phyloP scores from a whole-genome alignment of 2,797 vertebrate species.

The Chiroxiphia lanceolata region DNA sequence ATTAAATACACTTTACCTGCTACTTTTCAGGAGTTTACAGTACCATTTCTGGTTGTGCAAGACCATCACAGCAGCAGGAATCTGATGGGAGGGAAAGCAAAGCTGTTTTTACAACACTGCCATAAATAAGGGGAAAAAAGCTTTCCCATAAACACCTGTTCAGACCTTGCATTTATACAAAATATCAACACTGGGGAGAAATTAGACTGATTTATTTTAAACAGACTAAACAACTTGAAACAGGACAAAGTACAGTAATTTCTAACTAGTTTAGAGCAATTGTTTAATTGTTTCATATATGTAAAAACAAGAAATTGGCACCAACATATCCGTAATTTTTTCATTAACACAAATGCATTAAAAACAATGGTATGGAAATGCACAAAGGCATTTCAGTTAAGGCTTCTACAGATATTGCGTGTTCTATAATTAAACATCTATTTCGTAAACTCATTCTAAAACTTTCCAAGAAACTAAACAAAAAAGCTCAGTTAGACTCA shows the following conservation, averaged over 20 bases:
- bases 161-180: background rate
- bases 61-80: background rate
- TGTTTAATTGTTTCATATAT: constrained; percentile 7
- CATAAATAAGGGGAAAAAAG: background rate
- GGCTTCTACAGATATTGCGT: constrained; percentile 26
- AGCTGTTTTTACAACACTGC: background rate
- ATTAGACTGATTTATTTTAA: background rate
- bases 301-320: constrained; percentile 39
- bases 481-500: background rate
- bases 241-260: background rate
- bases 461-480: background rate
- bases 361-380: background rate
- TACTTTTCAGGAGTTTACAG: background rate
- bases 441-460: background rate
- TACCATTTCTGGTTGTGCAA: background rate
- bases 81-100: background rate
- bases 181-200: background rate
- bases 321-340: background rate
- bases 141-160: background rate
- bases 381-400: constrained; percentile 39
- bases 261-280: background rate
- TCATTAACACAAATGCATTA: constrained; percentile 8
- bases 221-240: background rate
- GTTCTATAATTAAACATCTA: background rate
- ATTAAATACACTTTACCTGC: background rate